These are phyloP conservation scores for Andinoacara biseriatus DNA, from an alignment of 2,113 vertebrate genomes.

Conservation along the genomic window DNA sequence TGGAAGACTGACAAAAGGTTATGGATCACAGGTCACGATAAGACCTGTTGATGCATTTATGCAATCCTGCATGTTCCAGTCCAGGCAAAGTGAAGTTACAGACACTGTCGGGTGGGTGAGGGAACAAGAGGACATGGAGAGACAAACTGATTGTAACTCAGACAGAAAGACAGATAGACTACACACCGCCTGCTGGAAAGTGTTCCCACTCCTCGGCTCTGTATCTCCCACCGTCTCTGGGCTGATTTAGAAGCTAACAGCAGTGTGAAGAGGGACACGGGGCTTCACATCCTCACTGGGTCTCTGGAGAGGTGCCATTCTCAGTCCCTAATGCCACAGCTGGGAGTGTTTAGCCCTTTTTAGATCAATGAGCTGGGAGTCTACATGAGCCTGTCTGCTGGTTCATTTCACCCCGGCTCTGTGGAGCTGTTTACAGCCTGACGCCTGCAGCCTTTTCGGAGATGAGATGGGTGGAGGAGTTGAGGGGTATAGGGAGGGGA, in stretches of 20 bases:
- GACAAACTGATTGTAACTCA: conserved; percentile 37
- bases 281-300: conserved; percentile 28
- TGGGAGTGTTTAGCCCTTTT: conserved; percentile 76
- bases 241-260: conserved; percentile 47
- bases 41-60: conserved; percentile 46
- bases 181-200: conserved; percentile 13
- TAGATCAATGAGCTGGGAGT: conserved; percentile 56
- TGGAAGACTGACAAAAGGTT: conserved; percentile 62
- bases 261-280: background rate
- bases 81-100: conserved; percentile 9
- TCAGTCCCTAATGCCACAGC: conserved; percentile 68
- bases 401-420: conserved; percentile 69
- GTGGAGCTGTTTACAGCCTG: conserved; percentile 74
- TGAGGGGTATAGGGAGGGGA: conserved; percentile 23
- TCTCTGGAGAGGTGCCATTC: conserved; percentile 61
- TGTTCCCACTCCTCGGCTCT: conserved; percentile 7
- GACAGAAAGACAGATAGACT: background rate
- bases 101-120: conserved; percentile 9
- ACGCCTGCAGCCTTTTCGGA: conserved; percentile 66
- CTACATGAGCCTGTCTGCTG: conserved; percentile 67
- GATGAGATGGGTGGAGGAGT: conserved; percentile 52
- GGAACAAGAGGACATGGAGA: conserved; percentile 18
- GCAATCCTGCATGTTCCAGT: conserved; percentile 34
- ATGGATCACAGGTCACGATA: conserved; percentile 59
- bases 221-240: conserved; percentile 11